phyloP scores from a whole-genome alignment of 1,140 invertebrate species.

The Cryptotermes secundus region DNA sequence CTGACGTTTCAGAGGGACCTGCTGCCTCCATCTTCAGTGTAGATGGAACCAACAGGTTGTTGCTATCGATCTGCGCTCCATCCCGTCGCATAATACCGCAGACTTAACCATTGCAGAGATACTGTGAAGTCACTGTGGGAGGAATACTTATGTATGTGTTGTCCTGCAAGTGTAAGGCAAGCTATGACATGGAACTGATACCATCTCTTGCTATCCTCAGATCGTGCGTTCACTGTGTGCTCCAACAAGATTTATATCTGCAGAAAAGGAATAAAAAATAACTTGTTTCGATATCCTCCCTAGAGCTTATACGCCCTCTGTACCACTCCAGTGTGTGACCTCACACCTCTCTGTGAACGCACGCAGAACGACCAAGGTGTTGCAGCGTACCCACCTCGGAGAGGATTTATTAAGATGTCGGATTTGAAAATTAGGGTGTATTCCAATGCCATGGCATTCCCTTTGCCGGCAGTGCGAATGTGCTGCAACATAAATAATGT shows the following conservation, averaged over 20 bases:
- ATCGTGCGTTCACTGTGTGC: neutral
- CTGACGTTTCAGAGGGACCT: too few relatives aligned
- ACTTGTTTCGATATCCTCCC: slow-evolving; percentile 6
- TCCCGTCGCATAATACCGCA: too few relatives aligned
- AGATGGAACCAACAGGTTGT: too few relatives aligned
- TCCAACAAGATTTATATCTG: neutral
- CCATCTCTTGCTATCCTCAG: neutral
- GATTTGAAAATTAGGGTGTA: neutral
- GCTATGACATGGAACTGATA: neutral
- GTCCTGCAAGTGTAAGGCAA: neutral
- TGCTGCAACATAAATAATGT: neutral
- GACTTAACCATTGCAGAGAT: neutral
- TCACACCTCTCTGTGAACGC: neutral
- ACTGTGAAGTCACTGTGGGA: neutral
- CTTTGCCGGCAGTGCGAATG: neutral
- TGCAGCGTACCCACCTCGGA: neutral
- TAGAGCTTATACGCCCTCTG: neutral
- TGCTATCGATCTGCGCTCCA: too few relatives aligned
- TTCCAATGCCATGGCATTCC: neutral
- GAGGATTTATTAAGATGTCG: neutral
- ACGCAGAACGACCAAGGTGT: neutral
- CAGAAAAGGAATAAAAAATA: neutral
- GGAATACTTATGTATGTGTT: neutral
- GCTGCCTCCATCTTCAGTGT: too few relatives aligned
- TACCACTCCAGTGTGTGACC: neutral